Evolutionary conservation across 92 coral and sea anemone genomes (phyloP), one percentile per base, ranked within the genome.

Genomic region (Epizoanthus scotinus): DNA sequence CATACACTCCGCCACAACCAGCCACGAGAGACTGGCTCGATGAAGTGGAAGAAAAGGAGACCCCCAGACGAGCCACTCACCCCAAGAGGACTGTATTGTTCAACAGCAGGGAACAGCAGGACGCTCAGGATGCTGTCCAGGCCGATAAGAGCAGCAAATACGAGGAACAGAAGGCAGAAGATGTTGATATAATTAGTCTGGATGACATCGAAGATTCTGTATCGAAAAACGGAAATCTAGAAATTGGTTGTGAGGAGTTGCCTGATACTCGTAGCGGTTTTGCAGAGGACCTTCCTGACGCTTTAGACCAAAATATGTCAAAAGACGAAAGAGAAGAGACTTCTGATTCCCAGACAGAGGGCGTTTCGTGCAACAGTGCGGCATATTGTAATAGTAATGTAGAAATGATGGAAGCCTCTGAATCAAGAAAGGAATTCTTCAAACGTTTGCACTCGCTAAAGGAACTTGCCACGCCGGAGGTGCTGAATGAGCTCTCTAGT

Each of bases 391-490:
- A 61, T 18, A 61, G 25, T 12, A 13, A 17, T 5, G 67, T 21
- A 27, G 56, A 65, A 52, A 63, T 5, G 82, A 86, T 12, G 87
- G 73, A 61, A 80, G 15, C 26, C 67, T n/a, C 20, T 21, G 47
- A 56, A 15, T 56, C 81, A 40, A 38, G 67, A 38, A 60, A 58
- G 40, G 81, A 62, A 61, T 78, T 92, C 50, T 83, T 91, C 66
- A 40, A 74, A 54, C 56, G 86, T 60, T 70, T 92, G 57, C 84
- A 83, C 55, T 87, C 94, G 3, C 36, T 87, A 19, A 73, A 82
- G 26, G 91, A 81, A 29, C 71, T 73, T 24, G 90, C 97, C 63
- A 79, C 90, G 36, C 89, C 94, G 0, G 94, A 92, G 9, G 85
- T 85, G 22, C 77, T 92, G 19, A 70, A 59, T 14, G 78, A 81